Conservation (phyloP, 2,113 vertebrate genomes). For the Epinephelus lanceolatus region DNA sequence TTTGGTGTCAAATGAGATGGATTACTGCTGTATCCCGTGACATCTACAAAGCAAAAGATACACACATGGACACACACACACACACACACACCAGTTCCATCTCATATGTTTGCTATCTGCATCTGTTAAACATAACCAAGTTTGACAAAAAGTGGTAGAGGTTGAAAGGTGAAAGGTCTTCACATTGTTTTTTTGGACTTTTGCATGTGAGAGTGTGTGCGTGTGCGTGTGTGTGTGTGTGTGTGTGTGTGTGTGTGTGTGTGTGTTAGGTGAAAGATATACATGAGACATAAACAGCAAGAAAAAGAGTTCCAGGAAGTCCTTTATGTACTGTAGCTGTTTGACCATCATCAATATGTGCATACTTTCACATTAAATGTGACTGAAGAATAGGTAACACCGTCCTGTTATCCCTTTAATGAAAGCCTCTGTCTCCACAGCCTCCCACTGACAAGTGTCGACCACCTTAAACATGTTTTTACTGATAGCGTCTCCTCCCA, state of each 20-base stretch:
- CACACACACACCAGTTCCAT: slow-evolving; percentile 10
- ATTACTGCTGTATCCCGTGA: slow-evolving; percentile 30
- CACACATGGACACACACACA: no score
- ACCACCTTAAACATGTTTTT: slow-evolving; percentile 58
- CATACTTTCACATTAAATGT: neutral
- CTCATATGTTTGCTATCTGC: slow-evolving; percentile 40
- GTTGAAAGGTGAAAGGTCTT: slow-evolving; percentile 57
- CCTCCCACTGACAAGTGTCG: slow-evolving; percentile 31
- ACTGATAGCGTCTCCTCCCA: slow-evolving; percentile 54
- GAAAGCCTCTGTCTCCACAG: slow-evolving; percentile 19
- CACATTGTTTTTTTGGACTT: slow-evolving; percentile 23
- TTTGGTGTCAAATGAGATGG: slow-evolving; percentile 52
- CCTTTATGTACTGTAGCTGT: neutral
- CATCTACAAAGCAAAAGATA: slow-evolving; percentile 34
- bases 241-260: no score
- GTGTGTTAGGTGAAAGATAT: neutral
- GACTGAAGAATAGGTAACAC: neutral
- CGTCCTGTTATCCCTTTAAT: slow-evolving; percentile 6
- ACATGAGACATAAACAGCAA: neutral
- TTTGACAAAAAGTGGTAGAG: slow-evolving; percentile 41
- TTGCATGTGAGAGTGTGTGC: no score
- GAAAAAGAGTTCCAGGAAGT: neutral
- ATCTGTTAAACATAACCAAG: slow-evolving; percentile 45
- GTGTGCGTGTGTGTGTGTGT: no score
- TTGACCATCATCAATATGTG: neutral